Conservation (phyloP, 2,888 invertebrate species). For the Agrotis ipsilon region DNA sequence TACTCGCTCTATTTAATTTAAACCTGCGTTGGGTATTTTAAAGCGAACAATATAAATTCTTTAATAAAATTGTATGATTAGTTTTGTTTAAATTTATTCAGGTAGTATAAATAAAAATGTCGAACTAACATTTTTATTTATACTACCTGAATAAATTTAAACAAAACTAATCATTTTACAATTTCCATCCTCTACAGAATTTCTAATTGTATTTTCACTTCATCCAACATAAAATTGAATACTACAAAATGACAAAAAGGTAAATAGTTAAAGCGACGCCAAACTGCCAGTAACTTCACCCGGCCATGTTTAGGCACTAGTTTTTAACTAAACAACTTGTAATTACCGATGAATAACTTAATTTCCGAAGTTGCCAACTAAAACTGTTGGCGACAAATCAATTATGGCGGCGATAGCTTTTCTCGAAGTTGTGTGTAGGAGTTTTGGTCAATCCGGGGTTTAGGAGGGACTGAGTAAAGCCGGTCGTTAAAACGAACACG, state of each 20-base stretch:
- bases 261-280: too few species aligned
- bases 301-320: conserved; percentile 12
- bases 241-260: too few species aligned
- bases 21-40: not conserved
- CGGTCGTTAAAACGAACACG: conserved; percentile 73
- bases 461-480: conserved; percentile 65
- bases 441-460: conserved; percentile 69
- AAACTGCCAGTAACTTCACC: too few species aligned
- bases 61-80: not conserved
- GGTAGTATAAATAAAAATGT: not conserved
- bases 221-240: not conserved
- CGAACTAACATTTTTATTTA: not conserved
- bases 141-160: not conserved
- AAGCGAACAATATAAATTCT: not conserved
- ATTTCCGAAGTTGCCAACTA: conserved; percentile 50
- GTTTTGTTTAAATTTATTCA: not conserved
- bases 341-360: conserved; percentile 57
- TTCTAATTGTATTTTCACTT: not conserved
- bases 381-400: conserved; percentile 67
- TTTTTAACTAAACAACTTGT: conserved; percentile 50
- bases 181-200: not conserved
- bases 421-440: conserved; percentile 62
- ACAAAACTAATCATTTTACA: not conserved
- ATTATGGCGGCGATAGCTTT: conserved; percentile 66
- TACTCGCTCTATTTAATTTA: not conserved